Evolutionary conservation across 2,113 vertebrate species (phyloP), one percentile per base, ranked within the genome.

Genomic region (Bagarius yarrelli): DNA sequence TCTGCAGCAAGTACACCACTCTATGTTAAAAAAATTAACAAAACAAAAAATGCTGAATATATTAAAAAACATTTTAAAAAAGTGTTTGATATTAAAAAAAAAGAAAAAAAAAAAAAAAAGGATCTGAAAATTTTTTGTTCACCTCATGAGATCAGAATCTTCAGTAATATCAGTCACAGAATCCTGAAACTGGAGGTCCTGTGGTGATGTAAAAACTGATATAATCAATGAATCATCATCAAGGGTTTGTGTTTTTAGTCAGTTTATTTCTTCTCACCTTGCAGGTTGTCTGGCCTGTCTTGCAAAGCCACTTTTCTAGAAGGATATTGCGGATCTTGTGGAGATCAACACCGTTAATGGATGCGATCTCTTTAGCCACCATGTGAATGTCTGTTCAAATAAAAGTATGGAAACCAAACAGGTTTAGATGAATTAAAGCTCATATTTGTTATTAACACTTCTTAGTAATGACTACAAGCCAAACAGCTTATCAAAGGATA

Each of bases 301-400:
- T 94, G 79, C 95, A 98, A 64, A 99, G 92, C 96, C 96, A 99
- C 67, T 96, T 96, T 80, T 98, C 95, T 87, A 99, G 87, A 77
- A 98, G 87, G 76, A 93, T 92, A 76, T 95, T 94, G 80, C 94
- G 91, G 40, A 97, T 94, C 88, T 97, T 96, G 40, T 94, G 88
- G 84, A 98, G 92, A 78, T 97, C 94, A 84, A 98, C 84, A 15
- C 91, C 87, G 71, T 98, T 98, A 66, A 98, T 94, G 83, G 93
- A 85, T 0, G 96, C 95, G 47, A 98, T 96, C 89, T 98, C 95
- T 85, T 92, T 95, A 3, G 95, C 94, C 40, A 94, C 95, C 3
- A 74, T 76, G 0, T 98, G 96, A 85, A 99, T 95, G 86, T 98
- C 98, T 99, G 75, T 8, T 2, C 60, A 76, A 23, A 73, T 5